These are phyloP conservation scores for Lithophane semibrunnea DNA, from an alignment of 2,888 invertebrate species.

Conservation along the genomic window DNA sequence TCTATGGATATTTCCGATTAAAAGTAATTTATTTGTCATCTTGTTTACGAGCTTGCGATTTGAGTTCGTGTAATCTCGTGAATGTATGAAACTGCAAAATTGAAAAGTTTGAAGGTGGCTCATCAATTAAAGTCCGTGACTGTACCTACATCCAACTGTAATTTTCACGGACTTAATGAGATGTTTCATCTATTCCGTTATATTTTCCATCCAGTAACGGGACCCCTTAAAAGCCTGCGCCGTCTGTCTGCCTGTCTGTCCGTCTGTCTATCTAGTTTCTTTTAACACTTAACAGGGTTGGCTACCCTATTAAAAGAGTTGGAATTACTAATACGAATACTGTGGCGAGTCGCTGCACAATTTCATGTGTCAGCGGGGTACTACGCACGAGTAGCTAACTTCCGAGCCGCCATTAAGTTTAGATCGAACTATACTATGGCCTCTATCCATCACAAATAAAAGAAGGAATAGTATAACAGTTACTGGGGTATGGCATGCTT, in stretches of 20 bases:
- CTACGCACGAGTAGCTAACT: too few relatives aligned
- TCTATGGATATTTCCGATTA: too few relatives aligned
- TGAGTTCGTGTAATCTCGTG: too few relatives aligned
- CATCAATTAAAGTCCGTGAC: too few relatives aligned
- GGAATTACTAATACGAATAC: neutral
- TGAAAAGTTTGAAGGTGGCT: too few relatives aligned
- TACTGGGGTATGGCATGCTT: neutral
- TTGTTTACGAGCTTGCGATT: too few relatives aligned
- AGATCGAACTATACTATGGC: too few relatives aligned
- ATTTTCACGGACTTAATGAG: neutral
- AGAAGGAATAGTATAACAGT: neutral
- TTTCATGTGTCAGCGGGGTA: too few relatives aligned
- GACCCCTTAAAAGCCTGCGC: neutral
- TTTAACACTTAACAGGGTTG: too few relatives aligned
- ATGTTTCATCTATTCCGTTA: neutral
- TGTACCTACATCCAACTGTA: neutral
- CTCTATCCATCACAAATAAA: neutral
- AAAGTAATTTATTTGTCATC: too few relatives aligned
- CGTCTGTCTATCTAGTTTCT: neutral
- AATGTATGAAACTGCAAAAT: too few relatives aligned
- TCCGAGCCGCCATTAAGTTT: too few relatives aligned
- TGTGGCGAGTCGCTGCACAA: neutral
- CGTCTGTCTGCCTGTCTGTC: neutral
- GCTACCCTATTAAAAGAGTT: neutral
- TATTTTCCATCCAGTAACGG: neutral